These are phyloP conservation scores for Schizaphis graminum DNA, from an alignment of 2,888 invertebrate species.

Conservation along the genomic window DNA sequence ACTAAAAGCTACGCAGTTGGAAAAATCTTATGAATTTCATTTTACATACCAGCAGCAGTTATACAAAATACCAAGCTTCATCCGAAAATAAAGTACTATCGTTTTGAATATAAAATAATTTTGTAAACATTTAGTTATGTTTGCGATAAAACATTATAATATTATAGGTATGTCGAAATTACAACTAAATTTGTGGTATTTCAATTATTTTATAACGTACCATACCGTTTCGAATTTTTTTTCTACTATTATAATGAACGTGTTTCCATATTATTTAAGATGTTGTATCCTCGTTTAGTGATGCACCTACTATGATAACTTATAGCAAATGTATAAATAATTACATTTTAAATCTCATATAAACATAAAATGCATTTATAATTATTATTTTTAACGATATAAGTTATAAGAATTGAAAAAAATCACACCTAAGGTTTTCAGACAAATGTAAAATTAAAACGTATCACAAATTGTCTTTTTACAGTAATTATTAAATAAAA, in stretches of 20 bases:
- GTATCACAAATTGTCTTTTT: not conserved
- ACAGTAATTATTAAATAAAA: not conserved
- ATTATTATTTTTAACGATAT: not conserved
- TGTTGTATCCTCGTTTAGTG: not conserved
- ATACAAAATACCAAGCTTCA: constrained; percentile 6
- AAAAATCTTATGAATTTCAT: constrained; percentile 12
- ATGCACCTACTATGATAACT: not conserved
- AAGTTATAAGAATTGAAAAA: not conserved
- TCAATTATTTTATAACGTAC: not conserved
- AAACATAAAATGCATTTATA: not conserved
- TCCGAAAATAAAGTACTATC: not conserved
- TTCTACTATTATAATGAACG: not conserved
- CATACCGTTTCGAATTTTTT: not conserved
- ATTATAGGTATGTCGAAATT: not conserved
- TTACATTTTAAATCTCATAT: not conserved
- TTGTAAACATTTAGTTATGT: constrained; percentile 9
- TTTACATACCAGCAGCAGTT: not conserved
- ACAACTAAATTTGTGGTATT: not conserved
- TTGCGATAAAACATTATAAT: constrained; percentile 3
- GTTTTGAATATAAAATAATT: not conserved
- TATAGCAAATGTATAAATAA: not conserved
- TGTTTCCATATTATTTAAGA: not conserved
- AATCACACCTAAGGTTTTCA: not conserved
- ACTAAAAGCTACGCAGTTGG: not conserved
- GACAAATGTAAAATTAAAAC: not conserved